Percentiles rank a stretch among this genome's conserved stretches.
Conservation (phyloP, 2,888 invertebrate genomes). For the Xiphydria camelus region DNA sequence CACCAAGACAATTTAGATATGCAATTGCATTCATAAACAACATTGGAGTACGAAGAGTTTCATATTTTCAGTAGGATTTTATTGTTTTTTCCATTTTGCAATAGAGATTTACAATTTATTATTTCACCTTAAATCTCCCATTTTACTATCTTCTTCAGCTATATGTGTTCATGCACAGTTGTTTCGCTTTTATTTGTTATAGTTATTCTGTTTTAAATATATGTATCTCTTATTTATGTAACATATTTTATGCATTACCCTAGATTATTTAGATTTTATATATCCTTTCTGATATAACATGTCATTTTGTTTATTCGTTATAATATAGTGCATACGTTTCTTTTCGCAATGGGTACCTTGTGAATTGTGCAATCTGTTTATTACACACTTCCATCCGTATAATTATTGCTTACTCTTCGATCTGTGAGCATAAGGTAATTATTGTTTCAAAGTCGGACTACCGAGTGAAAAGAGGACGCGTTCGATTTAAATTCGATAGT, state of each 20-base stretch:
- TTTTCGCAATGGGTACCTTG: background rate
- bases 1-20: no score
- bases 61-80: slow-evolving; percentile 34
- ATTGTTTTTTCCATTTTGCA: slow-evolving; percentile 15
- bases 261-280: slow-evolving; percentile 35
- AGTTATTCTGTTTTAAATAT: slow-evolving; percentile 29
- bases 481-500: no score
- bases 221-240: slow-evolving; percentile 37
- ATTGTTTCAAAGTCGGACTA: background rate
- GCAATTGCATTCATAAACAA: no score
- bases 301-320: slow-evolving; percentile 31
- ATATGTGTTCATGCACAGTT: slow-evolving; percentile 32
- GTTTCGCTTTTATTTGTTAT: slow-evolving; percentile 29
- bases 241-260: slow-evolving; percentile 31
- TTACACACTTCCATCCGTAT: background rate
- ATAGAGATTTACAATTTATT: slow-evolving; percentile 19
- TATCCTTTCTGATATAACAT: slow-evolving; percentile 35
- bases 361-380: background rate
- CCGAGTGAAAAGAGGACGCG: background rate
- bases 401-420: background rate
- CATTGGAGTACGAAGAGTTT: slow-evolving; percentile 30
- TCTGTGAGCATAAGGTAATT: background rate
- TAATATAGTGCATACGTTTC: slow-evolving; percentile 11
- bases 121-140: slow-evolving; percentile 21
- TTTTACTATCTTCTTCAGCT: slow-evolving; percentile 30